These are phyloP conservation scores for Limnephilus marmoratus DNA, from an alignment of 2,888 invertebrate species.

Conservation along the genomic window DNA sequence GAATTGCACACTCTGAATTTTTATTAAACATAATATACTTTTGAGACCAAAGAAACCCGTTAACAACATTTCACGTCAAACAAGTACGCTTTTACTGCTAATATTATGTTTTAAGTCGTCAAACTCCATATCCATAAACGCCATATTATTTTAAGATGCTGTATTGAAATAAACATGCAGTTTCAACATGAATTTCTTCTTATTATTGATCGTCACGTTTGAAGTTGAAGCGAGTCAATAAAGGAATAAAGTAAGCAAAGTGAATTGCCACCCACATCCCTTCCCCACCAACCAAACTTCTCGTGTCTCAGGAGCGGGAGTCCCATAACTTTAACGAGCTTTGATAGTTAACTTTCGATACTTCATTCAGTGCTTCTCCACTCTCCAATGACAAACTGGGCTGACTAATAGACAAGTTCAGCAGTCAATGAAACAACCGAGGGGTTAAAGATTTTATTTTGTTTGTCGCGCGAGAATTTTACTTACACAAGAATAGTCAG, in stretches of 20 bases:
- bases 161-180: not conserved
- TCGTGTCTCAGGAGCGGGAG: conserved; percentile 8
- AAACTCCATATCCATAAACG: not conserved
- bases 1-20: no score
- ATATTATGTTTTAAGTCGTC: not conserved
- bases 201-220: conserved; percentile 11
- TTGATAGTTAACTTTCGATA: conserved; percentile 21
- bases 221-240: not conserved
- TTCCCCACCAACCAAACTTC: not conserved
- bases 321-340: conserved; percentile 16
- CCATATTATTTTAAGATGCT: not conserved
- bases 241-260: conserved; percentile 28
- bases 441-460: not conserved
- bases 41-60: not conserved
- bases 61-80: not conserved
- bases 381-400: not conserved
- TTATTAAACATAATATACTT: no score
- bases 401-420: not conserved
- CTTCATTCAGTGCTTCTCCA: not conserved
- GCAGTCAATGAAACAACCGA: not conserved
- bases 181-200: not conserved
- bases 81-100: not conserved
- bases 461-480: not conserved
- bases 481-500: not conserved
- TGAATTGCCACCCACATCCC: not conserved